phyloP scores from a whole-genome alignment of 2,888 invertebrate genomes.

The Papilio elwesi region DNA sequence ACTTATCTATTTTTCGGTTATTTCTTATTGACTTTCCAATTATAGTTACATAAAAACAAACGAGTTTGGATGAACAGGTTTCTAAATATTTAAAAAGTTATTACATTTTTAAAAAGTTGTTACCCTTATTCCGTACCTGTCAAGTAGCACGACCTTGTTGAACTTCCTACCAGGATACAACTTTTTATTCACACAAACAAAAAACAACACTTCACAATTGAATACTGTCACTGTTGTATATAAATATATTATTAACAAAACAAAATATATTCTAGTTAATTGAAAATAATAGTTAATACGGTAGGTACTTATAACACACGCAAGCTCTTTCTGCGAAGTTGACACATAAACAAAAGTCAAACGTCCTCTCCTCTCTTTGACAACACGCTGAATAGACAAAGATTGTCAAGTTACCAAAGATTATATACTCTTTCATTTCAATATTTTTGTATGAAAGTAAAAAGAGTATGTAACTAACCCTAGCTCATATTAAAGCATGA shows the following conservation, averaged over 20 bases:
- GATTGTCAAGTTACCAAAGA: not conserved
- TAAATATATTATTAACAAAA: not conserved
- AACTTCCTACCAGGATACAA: slow-evolving; percentile 55
- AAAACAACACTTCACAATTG: slow-evolving; percentile 42
- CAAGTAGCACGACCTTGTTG: slow-evolving; percentile 60
- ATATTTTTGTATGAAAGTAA: not conserved
- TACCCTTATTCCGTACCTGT: slow-evolving; percentile 60
- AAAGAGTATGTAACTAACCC: not conserved
- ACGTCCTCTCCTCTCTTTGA: slow-evolving; percentile 1
- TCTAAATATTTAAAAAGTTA: slow-evolving; percentile 7
- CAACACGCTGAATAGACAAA: not conserved
- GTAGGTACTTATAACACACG: not conserved
- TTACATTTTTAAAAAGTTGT: slow-evolving; percentile 43
- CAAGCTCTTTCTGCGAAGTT: slow-evolving; percentile 15
- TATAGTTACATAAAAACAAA: not conserved
- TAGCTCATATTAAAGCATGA: too few species aligned
- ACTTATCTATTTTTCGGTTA: too few species aligned
- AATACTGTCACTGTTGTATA: not conserved
- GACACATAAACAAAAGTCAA: slow-evolving; percentile 37
- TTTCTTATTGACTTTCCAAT: not conserved
- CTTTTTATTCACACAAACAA: slow-evolving; percentile 54
- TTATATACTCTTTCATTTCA: not conserved
- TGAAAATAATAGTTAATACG: not conserved
- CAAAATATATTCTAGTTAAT: not conserved
- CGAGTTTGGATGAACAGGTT: not conserved